Evolutionary conservation across 2,888 invertebrate genomes (phyloP).

Genomic region (Scaptomyza reducta): DNA sequence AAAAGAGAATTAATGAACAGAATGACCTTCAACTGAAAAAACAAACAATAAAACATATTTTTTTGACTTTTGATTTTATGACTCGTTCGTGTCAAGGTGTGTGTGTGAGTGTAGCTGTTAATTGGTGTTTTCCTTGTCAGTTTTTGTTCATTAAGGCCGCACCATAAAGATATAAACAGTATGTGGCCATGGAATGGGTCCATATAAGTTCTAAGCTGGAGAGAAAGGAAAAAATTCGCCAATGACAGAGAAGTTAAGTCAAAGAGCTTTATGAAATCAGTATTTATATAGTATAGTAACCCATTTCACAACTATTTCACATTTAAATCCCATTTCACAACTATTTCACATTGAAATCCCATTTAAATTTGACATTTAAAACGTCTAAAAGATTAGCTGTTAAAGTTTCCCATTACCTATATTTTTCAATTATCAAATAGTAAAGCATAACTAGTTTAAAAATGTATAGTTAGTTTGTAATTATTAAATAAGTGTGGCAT

Average conservation of each 20-base stretch:
- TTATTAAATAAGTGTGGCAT: conserved; percentile 21
- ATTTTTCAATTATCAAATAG: conserved; percentile 7
- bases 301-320: not conserved
- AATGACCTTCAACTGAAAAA: conserved; percentile 10
- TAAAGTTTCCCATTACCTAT: not conserved
- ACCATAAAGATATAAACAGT: not conserved
- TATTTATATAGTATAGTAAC: not conserved
- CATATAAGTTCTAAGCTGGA: too few species aligned
- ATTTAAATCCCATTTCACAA: not conserved
- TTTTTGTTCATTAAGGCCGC: conserved; percentile 7
- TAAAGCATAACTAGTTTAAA: not conserved
- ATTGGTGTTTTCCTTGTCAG: conserved; percentile 17
- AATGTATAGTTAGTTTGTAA: conserved; percentile 25
- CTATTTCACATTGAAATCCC: too few species aligned
- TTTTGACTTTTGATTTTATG: conserved; percentile 25
- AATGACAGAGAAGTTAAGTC: not conserved
- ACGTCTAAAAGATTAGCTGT: too few species aligned
- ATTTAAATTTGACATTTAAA: too few species aligned
- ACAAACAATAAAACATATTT: conserved; percentile 10
- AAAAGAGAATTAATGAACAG: conserved; percentile 21
- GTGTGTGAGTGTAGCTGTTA: conserved; percentile 15
- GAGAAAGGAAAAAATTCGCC: too few species aligned
- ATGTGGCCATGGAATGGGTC: not conserved
- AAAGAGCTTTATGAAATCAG: not conserved
- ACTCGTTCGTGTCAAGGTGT: conserved; percentile 1